Evolutionary conservation across 2,888 invertebrate genomes (phyloP), one percentile per base, ranked within the genome.

Genomic region (Zhuqinia jingwanae): DNA sequence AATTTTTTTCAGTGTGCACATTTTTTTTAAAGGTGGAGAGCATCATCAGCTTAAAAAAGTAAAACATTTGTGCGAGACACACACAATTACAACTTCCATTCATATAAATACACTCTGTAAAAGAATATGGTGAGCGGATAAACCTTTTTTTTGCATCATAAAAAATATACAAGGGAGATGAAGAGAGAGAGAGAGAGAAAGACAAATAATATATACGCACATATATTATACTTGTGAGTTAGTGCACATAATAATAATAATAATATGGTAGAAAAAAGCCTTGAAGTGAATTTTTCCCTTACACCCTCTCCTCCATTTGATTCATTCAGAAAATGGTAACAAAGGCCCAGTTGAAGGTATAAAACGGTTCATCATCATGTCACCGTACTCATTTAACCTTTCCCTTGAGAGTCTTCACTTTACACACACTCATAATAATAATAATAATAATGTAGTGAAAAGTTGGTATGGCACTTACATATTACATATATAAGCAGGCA

Each of bases 361-460:
- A 77, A 84, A 77, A 68, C 30, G 65, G 76, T 76, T 83, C 83
- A 84, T 84, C 84, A 84, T 84, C 20, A 68, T 84, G 84, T 84
- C 84, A 84, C 77, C 84, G 25, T 77, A 53, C 76, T 84, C 84
- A 77, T 84, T 84, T 77, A 84, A 84, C 84, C 77, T 77, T 84
- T 84, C 77, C 84, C 77, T 68, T 77, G 84, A 77, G 77, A 77
- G 53, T 68, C 65, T 73, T n/a, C 75, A 75, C 60, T 45, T 58
- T n/a, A 30, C 56, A 77, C 77, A 60, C 58, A 15, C n/a, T 60
- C 58, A 77, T 60, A 30, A 53, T 70, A 47, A n/a, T n/a, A n/a
- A n/a, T n/a, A n/a, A n/a, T n/a, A n/a, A n/a, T 58, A 13, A 36
- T 8, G 8, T 36, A 8, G 3, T 36, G 36, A 36, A 11, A n/a